Evolutionary conservation across 1,140 invertebrate genomes (phyloP).

Genomic region (Subanguina moxae): DNA sequence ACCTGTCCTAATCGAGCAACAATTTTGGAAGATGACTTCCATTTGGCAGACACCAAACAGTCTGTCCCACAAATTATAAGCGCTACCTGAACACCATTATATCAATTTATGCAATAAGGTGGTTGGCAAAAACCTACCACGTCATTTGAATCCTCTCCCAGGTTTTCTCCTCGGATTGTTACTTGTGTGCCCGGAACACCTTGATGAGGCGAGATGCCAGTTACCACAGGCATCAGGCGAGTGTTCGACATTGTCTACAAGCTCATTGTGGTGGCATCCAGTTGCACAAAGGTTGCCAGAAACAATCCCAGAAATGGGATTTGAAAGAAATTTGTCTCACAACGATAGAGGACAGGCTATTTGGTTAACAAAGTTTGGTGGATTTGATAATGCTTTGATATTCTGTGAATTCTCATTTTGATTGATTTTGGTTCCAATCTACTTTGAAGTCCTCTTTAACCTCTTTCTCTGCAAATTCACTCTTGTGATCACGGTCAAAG

Average conservation of each 20-base stretch:
- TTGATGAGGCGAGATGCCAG: conserved; percentile 94
- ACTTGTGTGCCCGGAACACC: conserved; percentile 88
- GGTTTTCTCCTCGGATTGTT: conserved; percentile 93
- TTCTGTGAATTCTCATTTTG: too few species aligned
- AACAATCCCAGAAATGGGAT: too few species aligned
- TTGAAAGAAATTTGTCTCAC: too few species aligned
- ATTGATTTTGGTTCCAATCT: too few species aligned
- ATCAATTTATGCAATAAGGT: background rate
- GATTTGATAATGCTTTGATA: too few species aligned
- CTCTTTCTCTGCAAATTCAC: too few species aligned
- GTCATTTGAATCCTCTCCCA: conserved; percentile 71
- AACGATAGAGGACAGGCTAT: too few species aligned
- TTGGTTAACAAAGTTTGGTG: too few species aligned
- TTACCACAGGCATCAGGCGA: conserved; percentile 67
- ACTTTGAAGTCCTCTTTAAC: too few species aligned
- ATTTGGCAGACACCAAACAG: conserved; percentile 88
- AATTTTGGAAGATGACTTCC: conserved; percentile 95
- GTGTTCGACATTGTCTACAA: background rate
- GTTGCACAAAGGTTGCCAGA: too few species aligned
- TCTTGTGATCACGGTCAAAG: too few species aligned
- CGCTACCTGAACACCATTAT: conserved; percentile 73
- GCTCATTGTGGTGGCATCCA: background rate
- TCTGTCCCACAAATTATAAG: conserved; percentile 90
- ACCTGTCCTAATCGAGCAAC: conserved; percentile 77
- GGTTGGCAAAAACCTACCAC: conserved; percentile 42